Evolutionary conservation across 2,888 invertebrate genomes (phyloP), one percentile per base, ranked within the genome.

Genomic region (Rhagophthalmus giganteus): DNA sequence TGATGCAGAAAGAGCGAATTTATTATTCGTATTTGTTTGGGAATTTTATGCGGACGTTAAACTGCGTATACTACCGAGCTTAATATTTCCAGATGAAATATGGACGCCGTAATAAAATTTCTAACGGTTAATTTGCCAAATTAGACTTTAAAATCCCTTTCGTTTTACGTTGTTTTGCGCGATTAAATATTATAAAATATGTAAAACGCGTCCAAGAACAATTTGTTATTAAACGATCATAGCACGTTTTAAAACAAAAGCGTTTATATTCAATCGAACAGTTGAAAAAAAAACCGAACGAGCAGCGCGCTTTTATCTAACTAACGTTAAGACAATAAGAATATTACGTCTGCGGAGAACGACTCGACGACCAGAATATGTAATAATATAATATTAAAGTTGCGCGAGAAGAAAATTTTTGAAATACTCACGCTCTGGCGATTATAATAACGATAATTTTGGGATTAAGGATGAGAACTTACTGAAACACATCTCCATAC

Each of bases 401-500:
- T 28, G 34, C 25, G 45, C 45, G 52, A 40, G 52, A 35, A 42
- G 35, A 41, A 37, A 41, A 50, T 55, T 57, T 56, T 53, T 56
- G 55, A 54, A 53, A 58, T 42, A 38, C 39, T 54, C 58, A 54
- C 55, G 58, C 55, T 59, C 53, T 54, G 38, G 47, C 55, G 55
- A 61, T 60, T 64, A 61, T 57, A 54, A 56, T 57, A 64, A 64
- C 59, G 68, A 64, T 66, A 64, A 65, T 66, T 66, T 66, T 58
- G 62, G 65, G 64, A 64, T 66, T 68, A 63, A 59, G 47, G 33
- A 51, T 56, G 58, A 57, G n/a, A 65, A 66, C 58, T 66, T 66
- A 56, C 59, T 63, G 53, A 65, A 65, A 64, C 64, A 67, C 63
- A 63, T 64, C 53, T 58, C 49, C 61, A 67, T 68, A 64, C 66